Evolutionary conservation across 1,140 invertebrate species (phyloP).

Genomic region (Trialeurodes vaporariorum): DNA sequence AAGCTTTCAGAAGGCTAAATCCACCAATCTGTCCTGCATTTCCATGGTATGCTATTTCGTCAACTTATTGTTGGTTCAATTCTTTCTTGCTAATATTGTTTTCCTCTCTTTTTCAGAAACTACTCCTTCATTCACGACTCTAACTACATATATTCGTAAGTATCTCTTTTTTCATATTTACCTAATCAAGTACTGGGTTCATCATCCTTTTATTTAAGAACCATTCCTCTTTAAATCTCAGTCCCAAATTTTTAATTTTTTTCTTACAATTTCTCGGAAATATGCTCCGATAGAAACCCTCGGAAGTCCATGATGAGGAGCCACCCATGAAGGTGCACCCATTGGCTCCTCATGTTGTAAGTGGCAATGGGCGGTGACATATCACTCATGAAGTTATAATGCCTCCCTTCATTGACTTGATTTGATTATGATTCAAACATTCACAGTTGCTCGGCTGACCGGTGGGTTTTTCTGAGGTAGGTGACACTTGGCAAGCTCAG

Average conservation of each 20-base stretch:
- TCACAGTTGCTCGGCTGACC: too few relatives aligned
- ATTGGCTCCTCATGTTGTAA: neutral
- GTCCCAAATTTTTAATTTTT: neutral
- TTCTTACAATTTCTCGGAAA: neutral
- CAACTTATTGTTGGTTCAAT: too few relatives aligned
- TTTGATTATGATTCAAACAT: too few relatives aligned
- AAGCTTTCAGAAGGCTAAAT: too few relatives aligned
- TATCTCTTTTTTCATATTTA: slow-evolving; percentile 5
- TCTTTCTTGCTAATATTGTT: too few relatives aligned
- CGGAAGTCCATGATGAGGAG: neutral
- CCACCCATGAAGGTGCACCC: neutral
- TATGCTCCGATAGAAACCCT: neutral
- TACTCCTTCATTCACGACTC: slow-evolving; percentile 21
- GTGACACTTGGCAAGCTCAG: too few relatives aligned
- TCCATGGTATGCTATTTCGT: too few relatives aligned
- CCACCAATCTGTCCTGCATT: too few relatives aligned
- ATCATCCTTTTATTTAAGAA: neutral
- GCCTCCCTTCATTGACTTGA: too few relatives aligned
- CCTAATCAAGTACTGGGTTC: neutral
- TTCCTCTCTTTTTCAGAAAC: slow-evolving; percentile 10
- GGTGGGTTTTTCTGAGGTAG: neutral
- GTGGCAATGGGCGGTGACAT: too few relatives aligned
- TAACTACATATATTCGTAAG: slow-evolving; percentile 22
- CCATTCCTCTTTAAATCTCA: neutral
- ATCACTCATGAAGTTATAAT: too few relatives aligned